Evolutionary conservation across 2,797 vertebrate species (phyloP).

Genomic region (Notolabrus celidotus): DNA sequence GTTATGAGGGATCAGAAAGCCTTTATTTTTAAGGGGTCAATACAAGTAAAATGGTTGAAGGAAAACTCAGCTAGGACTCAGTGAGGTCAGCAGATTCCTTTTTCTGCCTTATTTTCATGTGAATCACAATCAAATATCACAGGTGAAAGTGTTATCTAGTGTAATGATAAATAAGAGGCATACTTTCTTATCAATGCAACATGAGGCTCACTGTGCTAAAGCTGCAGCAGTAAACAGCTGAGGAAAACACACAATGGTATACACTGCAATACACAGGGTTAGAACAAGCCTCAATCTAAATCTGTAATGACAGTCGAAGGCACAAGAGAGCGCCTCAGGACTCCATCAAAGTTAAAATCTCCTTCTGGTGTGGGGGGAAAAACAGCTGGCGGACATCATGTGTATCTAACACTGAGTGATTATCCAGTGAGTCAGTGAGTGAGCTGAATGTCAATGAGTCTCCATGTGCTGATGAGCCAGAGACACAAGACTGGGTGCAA

Average conservation of each 20-base stretch:
- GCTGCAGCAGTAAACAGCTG: not conserved
- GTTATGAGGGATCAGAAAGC: not conserved
- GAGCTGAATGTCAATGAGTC: conserved; percentile 13
- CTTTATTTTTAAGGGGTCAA: not conserved
- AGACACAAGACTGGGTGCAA: not conserved
- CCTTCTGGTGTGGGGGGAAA: not conserved
- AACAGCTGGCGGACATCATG: conserved; percentile 17
- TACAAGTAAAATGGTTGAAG: not conserved
- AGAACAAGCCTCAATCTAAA: not conserved
- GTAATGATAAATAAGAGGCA: too few relatives aligned
- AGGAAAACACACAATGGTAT: not conserved
- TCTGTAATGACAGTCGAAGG: conserved; percentile 49
- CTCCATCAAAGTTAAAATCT: conserved; percentile 15
- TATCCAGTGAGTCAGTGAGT: conserved; percentile 21
- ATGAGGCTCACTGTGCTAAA: not conserved
- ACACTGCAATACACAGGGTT: not conserved
- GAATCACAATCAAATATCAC: too few relatives aligned
- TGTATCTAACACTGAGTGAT: not conserved
- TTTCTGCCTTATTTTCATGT: too few relatives aligned
- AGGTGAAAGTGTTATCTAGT: not conserved
- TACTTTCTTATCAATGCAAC: too few relatives aligned
- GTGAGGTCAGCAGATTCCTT: too few relatives aligned
- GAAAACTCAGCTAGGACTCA: too few relatives aligned
- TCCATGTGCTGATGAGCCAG: conserved; percentile 22
- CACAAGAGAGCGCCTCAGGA: conserved; percentile 62